Base-by-base conservation (phyloP, 2,888 invertebrate species). In the Caenorhabditis plicata region DNA sequence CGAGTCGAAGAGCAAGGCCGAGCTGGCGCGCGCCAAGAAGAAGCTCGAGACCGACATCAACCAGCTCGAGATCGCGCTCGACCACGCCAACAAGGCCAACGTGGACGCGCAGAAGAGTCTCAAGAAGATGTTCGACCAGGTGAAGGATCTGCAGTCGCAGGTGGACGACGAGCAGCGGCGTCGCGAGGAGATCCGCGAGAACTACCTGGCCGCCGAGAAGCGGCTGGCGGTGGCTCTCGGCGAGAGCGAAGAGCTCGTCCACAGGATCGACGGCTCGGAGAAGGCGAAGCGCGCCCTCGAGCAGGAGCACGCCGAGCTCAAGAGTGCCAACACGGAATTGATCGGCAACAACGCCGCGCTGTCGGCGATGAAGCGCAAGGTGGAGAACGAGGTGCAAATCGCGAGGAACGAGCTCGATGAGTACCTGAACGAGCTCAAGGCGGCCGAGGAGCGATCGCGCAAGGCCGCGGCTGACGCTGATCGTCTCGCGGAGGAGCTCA, bases 51-150 rank as follows among this genome's bases (percentile, higher is more conserved):
- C 94, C 22, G 96, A 98, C 87, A 96, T 98, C 87, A 96, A 96
- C 85, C 96, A 98, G 85, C 88, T 98, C 68, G 98, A 98, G 85
- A 94, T 96, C 81, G 95, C 95, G 82, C 87, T 98, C 83, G 96
- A 98, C 86, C 93, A 93, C 85, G 93, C 96, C 83, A 96, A 96
- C 88, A 93, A 95, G 87, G 81, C 81, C 47, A 83, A 82, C 60
- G 83, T 83, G 40, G 85, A 85, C 61, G 80, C 83, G 25, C 84
- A 85, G 75, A 85, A 84, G 82, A 83, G 81, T 75, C 72, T 83
- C 72, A 75, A 78, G 68, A 68, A 64, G 45, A 49, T 67, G 25
- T 67, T 66, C 55, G 69, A 67, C 44, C 66, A 67, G 42, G 88
- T 95, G 83, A 93, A 92, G 56, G 78, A 81, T 32, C 66, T 81